Evolutionary conservation across 2,888 invertebrate species (phyloP), one percentile per base, ranked within the genome.

Genomic region (Cephus sareptanus): DNA sequence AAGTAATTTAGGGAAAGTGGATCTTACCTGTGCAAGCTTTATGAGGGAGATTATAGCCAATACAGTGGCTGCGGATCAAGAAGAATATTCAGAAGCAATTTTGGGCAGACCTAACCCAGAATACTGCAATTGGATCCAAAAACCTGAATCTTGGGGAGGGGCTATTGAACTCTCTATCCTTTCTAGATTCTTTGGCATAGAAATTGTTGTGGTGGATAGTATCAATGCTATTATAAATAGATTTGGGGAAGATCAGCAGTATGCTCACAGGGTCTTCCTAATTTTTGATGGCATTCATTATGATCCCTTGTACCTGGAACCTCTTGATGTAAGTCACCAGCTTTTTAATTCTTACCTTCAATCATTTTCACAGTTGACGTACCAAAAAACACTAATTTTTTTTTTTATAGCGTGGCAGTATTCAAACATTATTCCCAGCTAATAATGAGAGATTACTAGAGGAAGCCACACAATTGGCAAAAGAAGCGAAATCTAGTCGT

Each of bases 281-380:
- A 93, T 98, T 76, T 99, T 98, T 90, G 98, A 98, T 92, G 98
- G 98, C 31, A 97, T 98, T 76, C 99, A 99, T 92, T 99, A 99
- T 89, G 99, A 99, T 92, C 98, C 98, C 0, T 92, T 99, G 15
- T 97, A 96, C 89, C 93, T 98, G 92, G 98, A 98, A 92, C 95
- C 96, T 4, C 92, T 94, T 56, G 94, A 95, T 91, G 97, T 96
- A 92, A 94, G 94, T 93, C 56, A 33, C 30, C 15, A 30, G 6
- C 2, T 30, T 70, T 15, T 70, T 70, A 4, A 31, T 34, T 37
- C 40, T 15, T 37, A 37, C 13, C 13, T 37, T 37, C 13, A 30
- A n/a, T 74, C 13, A 33, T 76, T 76, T 73, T 1, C 70, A 77
- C 77, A 69, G n/a, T 35, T 4, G 13, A 37, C 0, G 1, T 13